Evolutionary conservation across 1,140 invertebrate species (phyloP).

Genomic region (Procambarus clarkii): DNA sequence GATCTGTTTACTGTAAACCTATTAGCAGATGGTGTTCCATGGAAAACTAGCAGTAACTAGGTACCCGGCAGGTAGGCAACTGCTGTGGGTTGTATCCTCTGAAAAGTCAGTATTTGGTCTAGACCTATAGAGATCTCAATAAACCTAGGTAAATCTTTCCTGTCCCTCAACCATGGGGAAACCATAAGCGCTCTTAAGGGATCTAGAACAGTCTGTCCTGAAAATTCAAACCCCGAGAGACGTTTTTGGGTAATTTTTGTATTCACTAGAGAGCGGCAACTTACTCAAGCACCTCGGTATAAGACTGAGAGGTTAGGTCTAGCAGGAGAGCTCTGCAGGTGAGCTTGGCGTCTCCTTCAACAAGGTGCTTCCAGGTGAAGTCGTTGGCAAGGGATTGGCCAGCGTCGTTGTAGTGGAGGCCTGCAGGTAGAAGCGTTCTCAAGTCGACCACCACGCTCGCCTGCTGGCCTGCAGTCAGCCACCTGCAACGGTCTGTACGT

Average conservation of each 20-base stretch:
- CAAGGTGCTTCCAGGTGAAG: neutral
- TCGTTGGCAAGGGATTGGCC: too few species aligned
- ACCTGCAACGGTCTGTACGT: neutral
- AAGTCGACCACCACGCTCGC: neutral
- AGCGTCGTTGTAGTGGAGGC: too few species aligned
- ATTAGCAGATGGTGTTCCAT: too few species aligned
- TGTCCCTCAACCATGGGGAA: neutral
- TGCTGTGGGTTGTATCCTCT: too few species aligned
- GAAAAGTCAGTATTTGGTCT: neutral
- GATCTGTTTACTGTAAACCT: too few species aligned
- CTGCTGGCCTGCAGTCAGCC: neutral
- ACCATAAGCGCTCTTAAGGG: neutral
- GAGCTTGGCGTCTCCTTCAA: neutral
- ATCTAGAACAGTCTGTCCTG: too few species aligned
- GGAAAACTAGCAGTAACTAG: too few species aligned
- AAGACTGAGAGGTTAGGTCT: slow-evolving; percentile 3
- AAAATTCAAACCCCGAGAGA: neutral
- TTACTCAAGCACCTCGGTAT: neutral
- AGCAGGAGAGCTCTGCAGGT: slow-evolving; percentile 5
- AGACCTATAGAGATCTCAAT: neutral
- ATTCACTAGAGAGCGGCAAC: neutral
- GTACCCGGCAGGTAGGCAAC: too few species aligned
- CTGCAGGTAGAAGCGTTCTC: too few species aligned
- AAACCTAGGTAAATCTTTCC: neutral
- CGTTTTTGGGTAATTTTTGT: neutral